Evolutionary conservation across 2,797 vertebrate genomes (phyloP), one percentile per base, ranked within the genome.

Genomic region (Netta rufina): DNA sequence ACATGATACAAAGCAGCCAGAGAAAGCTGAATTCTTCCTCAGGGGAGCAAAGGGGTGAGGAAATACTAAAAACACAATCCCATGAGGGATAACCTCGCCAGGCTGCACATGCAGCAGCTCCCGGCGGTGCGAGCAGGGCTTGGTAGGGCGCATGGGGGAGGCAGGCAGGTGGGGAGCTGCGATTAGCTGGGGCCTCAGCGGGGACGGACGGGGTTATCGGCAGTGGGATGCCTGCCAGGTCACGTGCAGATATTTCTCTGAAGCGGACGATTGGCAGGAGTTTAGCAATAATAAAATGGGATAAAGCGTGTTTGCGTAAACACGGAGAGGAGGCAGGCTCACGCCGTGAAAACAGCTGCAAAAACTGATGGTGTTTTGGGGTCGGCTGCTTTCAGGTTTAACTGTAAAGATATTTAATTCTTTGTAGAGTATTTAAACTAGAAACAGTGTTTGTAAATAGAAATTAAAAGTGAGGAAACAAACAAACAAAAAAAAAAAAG

Each of bases 271-370:
- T 84, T 90, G 89, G 93, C 90, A 72, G 82, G 62, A 93, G 72
- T 83, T 94, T 24, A 75, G 90, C 38, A 85, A 60, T 58, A 91
- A 85, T 91, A 89, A 92, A 88, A 54, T 81, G 66, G 93, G 89
- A 92, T 83, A 81, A 91, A 93, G 62, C 0, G 3, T 70, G 91
- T 84, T 95, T 92, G 83, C 0, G 2, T 89, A 83, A 87, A 87
- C 87, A 93, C 1, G 1, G 84, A 77, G 30, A 57, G 84, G 90
- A 89, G 11, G 0, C 20, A 1, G 83, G 56, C 41, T 91, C 15
- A 0, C 0, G 0, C 75, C 71, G 75, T 2, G 17, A 39, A 92
- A 90, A 89, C 80, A 93, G 90, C 74, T 66, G 77, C 0, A 1
- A 78, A 80, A 90, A 36, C 61, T 9, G 70, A 3, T 2, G 0